phyloP scores from a whole-genome alignment of 2,797 vertebrate genomes.

The Rhabdophis nuchalis region DNA sequence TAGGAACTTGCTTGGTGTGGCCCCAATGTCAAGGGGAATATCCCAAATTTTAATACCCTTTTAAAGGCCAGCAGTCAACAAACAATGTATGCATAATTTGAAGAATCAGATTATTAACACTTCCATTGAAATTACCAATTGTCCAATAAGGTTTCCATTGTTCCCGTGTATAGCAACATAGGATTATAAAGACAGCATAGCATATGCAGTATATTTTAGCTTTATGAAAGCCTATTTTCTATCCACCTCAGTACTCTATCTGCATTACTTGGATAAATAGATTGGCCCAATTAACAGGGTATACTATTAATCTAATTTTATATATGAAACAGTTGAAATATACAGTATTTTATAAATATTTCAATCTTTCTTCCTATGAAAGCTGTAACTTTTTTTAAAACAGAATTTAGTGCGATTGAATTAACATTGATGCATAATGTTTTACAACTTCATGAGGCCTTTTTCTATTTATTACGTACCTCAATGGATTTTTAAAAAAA shows the following conservation, averaged over 20 bases:
- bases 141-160: background rate
- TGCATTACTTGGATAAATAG: background rate
- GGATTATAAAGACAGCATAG: background rate
- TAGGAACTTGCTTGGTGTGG: background rate
- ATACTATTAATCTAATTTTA: background rate
- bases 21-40: background rate
- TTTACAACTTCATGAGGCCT: background rate
- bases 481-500: background rate
- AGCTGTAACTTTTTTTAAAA: background rate
- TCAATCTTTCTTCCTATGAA: background rate
- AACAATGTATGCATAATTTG: background rate
- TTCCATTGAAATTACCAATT: background rate
- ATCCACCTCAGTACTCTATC: background rate
- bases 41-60: background rate
- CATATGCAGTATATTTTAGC: background rate
- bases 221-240: background rate
- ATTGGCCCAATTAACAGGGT: background rate
- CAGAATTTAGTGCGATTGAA: background rate
- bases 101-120: background rate
- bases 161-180: too few relatives aligned
- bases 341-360: background rate
- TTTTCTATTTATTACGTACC: background rate
- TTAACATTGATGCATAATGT: slow-evolving; percentile 7
- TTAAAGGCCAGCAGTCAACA: background rate
- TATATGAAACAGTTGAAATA: background rate